These are phyloP conservation scores for Rhinopomastus cyanomelas DNA, from an alignment of 2,113 vertebrate genomes.

Conservation along the genomic window DNA sequence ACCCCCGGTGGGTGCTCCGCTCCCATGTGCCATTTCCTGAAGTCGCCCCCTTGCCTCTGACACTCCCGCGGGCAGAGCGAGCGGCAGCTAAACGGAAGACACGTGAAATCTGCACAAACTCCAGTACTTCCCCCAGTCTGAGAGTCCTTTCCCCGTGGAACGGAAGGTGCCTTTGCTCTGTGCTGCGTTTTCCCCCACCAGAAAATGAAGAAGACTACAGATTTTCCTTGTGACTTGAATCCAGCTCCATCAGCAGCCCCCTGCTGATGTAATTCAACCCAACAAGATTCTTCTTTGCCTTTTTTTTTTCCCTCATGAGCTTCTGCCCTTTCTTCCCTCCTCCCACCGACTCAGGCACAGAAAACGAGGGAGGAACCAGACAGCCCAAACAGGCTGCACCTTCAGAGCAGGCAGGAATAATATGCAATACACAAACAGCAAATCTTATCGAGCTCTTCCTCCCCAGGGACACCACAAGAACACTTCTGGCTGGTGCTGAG, in stretches of 20 bases:
- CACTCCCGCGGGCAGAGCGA: conserved; percentile 45
- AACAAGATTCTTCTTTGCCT: neutral
- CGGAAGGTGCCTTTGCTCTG: neutral
- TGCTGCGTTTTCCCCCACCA: conserved; percentile 8
- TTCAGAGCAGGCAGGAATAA: conserved; percentile 16
- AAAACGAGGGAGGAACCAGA: conserved; percentile 39
- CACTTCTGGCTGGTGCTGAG: conserved; percentile 35
- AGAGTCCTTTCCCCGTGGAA: neutral
- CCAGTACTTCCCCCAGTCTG: neutral
- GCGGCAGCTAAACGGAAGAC: conserved; percentile 54
- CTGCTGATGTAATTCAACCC: conserved; percentile 46
- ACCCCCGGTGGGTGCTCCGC: neutral
- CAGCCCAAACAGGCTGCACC: conserved; percentile 7
- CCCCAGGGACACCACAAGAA: conserved; percentile 33
- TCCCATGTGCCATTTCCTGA: conserved; percentile 42
- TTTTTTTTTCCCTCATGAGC: neutral
- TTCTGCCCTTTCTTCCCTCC: neutral
- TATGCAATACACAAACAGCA: conserved; percentile 39
- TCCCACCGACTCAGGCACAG: neutral
- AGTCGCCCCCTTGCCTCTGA: conserved; percentile 36
- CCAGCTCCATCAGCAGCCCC: conserved; percentile 55
- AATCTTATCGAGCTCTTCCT: conserved; percentile 40
- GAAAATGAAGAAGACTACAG: conserved; percentile 49
- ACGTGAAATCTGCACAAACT: conserved; percentile 52
- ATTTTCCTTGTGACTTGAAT: conserved; percentile 59